Evolutionary conservation across 1,140 invertebrate species (phyloP).

Genomic region (Nebria ingens): DNA sequence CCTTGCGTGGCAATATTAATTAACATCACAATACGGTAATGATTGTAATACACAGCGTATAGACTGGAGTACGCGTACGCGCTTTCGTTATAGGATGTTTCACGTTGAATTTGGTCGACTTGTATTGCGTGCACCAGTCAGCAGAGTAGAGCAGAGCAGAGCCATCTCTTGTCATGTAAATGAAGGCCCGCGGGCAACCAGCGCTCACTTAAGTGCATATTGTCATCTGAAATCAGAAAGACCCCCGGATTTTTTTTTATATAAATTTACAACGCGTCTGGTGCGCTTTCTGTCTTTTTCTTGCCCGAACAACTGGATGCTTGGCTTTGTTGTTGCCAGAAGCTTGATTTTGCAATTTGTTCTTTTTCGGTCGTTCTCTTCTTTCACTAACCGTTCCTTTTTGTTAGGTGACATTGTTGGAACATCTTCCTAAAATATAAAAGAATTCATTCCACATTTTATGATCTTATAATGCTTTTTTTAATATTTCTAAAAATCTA

Average conservation of each 20-base stretch:
- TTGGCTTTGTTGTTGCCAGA: background rate
- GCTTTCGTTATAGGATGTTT: slow-evolving; percentile 1
- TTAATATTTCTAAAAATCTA: background rate
- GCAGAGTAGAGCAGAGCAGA: too few relatives aligned
- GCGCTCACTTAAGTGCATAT: slow-evolving; percentile 8
- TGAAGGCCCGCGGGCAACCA: background rate
- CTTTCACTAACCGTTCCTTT: background rate
- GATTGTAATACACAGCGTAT: slow-evolving; percentile 9
- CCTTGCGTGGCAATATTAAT: background rate
- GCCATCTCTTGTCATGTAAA: slow-evolving; percentile 9
- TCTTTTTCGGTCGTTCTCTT: too few relatives aligned
- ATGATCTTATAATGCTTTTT: too few relatives aligned
- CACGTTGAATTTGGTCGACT: slow-evolving; percentile 9
- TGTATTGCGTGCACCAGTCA: slow-evolving; percentile 2
- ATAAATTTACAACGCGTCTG: background rate
- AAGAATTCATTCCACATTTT: too few relatives aligned
- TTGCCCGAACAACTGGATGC: too few relatives aligned
- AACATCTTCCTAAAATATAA: too few relatives aligned
- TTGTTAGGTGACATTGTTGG: background rate
- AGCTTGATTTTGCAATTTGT: slow-evolving; percentile 9
- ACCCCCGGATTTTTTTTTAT: slow-evolving; percentile 4
- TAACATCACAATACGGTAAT: slow-evolving; percentile 6
- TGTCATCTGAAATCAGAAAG: slow-evolving; percentile 7
- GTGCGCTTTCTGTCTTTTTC: background rate
- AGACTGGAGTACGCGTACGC: background rate